Base-by-base conservation (phyloP, 2,888 invertebrate genomes). In the Electrophaes corylata region DNA sequence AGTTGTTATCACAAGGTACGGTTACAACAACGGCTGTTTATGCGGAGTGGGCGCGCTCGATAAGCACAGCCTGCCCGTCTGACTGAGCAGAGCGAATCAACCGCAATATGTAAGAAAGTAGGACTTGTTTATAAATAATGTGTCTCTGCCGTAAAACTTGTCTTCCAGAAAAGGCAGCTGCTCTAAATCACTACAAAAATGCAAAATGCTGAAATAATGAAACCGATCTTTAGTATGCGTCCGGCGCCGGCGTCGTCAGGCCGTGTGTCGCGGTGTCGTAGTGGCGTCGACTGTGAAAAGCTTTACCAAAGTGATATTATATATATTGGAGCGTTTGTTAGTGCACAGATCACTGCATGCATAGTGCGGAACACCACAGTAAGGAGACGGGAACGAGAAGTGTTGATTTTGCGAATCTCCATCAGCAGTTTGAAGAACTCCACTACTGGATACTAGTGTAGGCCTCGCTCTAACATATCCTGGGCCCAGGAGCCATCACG, bases 261-360 rank as follows among this genome's bases (percentile, higher is more conserved):
- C n/a, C n/a, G n/a, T n/a, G n/a, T n/a, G n/a, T n/a, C n/a, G n/a
- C n/a, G n/a, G n/a, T n/a, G n/a, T n/a, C n/a, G n/a, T n/a, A n/a
- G n/a, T n/a, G n/a, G n/a, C n/a, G n/a, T n/a, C n/a, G n/a, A n/a
- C n/a, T n/a, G 45, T n/a, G 26, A 14, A 50, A 50, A 41, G 41
- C 31, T 50, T 50, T 50, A 41, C 20, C 31, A 41, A 50, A 48
- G 41, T 50, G 19, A 33, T 20, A 31, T 41, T 40, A 40, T 20
- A 47, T 20, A 20, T 47, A 20, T 35, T 20, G 4, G 23, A 26
- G 29, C 3, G 39, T 37, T 23, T 47, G 47, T 45, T 31, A 1
- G 18, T 6, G 14, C 14, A 37, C 37, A 16, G 16, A 37, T 14
- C 2, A 10, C 26, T 35, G 5, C 5, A 12, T 12, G 0, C 14